Evolutionary conservation across 2,888 invertebrate species (phyloP), one percentile per base, ranked within the genome.

Genomic region (Cataglyphis rosenhaueri): DNA sequence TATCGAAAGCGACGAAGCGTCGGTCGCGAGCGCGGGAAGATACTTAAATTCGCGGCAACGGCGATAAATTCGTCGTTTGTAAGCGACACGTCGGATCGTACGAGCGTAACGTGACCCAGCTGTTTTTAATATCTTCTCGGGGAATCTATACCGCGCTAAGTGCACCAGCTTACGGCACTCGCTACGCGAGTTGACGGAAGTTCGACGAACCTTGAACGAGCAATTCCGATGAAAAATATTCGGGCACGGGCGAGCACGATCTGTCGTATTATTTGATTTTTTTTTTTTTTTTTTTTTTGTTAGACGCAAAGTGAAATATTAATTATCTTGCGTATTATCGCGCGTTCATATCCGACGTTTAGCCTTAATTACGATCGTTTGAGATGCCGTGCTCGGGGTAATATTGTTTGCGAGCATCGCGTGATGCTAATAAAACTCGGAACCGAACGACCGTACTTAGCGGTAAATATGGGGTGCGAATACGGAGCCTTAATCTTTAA

Each of bases 111-210:
- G 32, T 75, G 84, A 57, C 86, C 86, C 88, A 91, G 91, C 87
- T 91, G 91, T 91, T 91, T 91, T 91, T 91, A 91, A 91, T 91
- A 91, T 90, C 89, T 86, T 85, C 64, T 85, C 64, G 85, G 83
- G 86, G 89, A 88, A 90, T 88, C 88, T 88, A 82, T 82, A 48
- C 5, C n/a, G 6, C 85, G 81, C 82, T 89, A 89, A 88, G 89
- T 89, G 89, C 84, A 75, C 62, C 85, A 81, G 76, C 85, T 83
- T 85, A 85, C 79, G 85, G 81, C 73, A 29, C 29, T 29, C 21
- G 68, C 68, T 68, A 35, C 41, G 66, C 70, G 55, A 83, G 74
- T 76, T 61, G 74, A 85, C 35, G 48, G 64, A 35, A 76, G 86
- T 88, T 88, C 84, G 87, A 84, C 73, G 85, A 87, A 88, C 85